Evolutionary conservation across 2,888 invertebrate species (phyloP), one percentile per base, ranked within the genome.

Genomic region (Mellilla xanthometata): DNA sequence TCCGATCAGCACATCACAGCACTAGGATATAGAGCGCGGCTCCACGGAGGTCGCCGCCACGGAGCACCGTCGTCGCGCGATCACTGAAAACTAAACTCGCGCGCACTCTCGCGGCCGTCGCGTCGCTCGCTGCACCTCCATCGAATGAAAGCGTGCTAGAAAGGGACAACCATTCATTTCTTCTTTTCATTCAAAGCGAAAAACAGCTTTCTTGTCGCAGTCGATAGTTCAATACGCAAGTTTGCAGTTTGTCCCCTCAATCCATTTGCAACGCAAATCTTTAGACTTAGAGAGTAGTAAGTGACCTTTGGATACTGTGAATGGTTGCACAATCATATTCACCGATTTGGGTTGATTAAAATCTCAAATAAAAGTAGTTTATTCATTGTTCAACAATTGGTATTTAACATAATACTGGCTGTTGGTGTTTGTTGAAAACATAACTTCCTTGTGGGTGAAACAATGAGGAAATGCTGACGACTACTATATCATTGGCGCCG

Each of bases 81-180:
- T 72, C 77, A 80, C 83, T 82, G 79, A 83, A 86, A 88, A 88
- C 87, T 83, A 83, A 81, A 69, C 62, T 67, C 60, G 71, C 70
- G 70, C 60, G 72, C 72, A 72, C 75, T 76, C 78, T 76, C 71
- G 75, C 72, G 68, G 6, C 3, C 19, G 43, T 53, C 34, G 53
- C 56, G 41, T 44, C 55, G n/a, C 42, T 39, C 41, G 51, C 41
- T 65, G 69, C 68, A 65, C 68, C 66, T 56, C 66, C 52, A 65
- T 63, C 60, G 60, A 73, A 81, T 71, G 87, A 87, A 87, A 87
- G 85, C 76, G 76, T 54, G 81, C 60, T 72, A 68, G 86, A 88
- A 80, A 80, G 81, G 80, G 88, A 88, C 83, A 68, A 72, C 69
- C 54, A 70, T 62, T 76, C 76, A 81, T 81, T 84, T 83, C 79